phyloP scores from a whole-genome alignment of 2,888 invertebrate species.

The Erynnis tages region DNA sequence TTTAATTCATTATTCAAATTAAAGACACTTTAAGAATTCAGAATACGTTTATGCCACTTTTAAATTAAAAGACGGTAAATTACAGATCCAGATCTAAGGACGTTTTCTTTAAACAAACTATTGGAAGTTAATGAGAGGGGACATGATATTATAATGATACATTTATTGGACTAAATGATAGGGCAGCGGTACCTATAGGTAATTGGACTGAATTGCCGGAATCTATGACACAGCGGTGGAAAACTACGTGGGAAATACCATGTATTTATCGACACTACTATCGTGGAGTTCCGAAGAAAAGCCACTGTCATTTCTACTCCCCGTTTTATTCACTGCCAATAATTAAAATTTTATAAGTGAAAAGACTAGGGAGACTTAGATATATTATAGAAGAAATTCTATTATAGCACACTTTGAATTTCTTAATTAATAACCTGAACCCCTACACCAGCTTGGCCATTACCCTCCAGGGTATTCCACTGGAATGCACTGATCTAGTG shows the following conservation, averaged over 20 bases:
- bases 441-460: too few relatives aligned
- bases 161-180: slow-evolving; percentile 4
- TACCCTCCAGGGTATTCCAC: background rate
- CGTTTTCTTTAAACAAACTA: slow-evolving; percentile 7
- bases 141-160: slow-evolving; percentile 4
- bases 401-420: too few relatives aligned
- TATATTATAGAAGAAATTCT: too few relatives aligned
- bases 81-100: background rate
- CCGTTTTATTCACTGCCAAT: too few relatives aligned
- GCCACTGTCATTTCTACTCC: too few relatives aligned
- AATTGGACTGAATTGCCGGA: slow-evolving; percentile 6
- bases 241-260: background rate
- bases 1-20: too few relatives aligned
- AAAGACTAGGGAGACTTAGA: too few relatives aligned
- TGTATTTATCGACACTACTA: background rate
- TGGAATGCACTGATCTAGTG: slow-evolving; percentile 3
- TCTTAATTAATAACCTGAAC: too few relatives aligned
- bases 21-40: too few relatives aligned
- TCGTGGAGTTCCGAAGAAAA: too few relatives aligned
- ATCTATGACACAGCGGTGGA: background rate
- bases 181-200: background rate
- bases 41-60: too few relatives aligned
- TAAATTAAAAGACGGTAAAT: background rate
- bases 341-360: too few relatives aligned
- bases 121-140: slow-evolving; percentile 3